Evolutionary conservation across 2,113 vertebrate species (phyloP).

Genomic region (Ctenomys sociabilis): DNA sequence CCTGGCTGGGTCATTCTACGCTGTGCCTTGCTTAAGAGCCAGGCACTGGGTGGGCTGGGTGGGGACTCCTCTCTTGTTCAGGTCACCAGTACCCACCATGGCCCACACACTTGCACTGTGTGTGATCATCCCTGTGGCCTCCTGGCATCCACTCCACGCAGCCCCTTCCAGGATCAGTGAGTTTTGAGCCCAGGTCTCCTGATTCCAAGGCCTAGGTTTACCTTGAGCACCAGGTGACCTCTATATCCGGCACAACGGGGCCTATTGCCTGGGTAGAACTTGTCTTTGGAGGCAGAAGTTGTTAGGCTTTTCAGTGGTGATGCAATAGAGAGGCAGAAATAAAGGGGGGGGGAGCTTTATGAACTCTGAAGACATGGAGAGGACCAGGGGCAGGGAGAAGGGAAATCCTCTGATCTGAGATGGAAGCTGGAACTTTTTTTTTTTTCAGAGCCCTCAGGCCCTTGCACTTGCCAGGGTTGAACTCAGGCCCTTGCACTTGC

Average conservation of each 20-base stretch:
- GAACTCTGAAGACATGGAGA: too few relatives aligned
- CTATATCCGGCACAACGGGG: background rate
- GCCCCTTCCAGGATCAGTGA: background rate
- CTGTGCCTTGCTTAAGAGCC: background rate
- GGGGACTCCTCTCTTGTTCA: background rate
- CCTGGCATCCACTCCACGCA: background rate
- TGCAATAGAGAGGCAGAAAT: too few relatives aligned
- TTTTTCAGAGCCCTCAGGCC: too few relatives aligned
- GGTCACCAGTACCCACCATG: background rate
- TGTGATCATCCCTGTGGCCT: background rate
- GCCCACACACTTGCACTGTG: background rate
- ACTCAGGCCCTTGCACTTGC: too few relatives aligned
- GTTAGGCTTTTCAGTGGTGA: too few relatives aligned
- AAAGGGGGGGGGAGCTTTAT: too few relatives aligned
- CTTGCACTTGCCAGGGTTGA: too few relatives aligned
- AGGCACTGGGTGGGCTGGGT: background rate
- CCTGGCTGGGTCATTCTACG: too few relatives aligned
- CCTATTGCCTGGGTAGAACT: background rate
- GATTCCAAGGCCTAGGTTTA: background rate
- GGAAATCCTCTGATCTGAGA: too few relatives aligned
- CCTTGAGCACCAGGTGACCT: background rate
- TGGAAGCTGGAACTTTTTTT: too few relatives aligned
- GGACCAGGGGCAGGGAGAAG: too few relatives aligned
- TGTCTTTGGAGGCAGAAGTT: constrained; percentile 10
- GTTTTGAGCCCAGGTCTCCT: background rate